These are phyloP conservation scores for Branchipolynoe longqiensis DNA, from an alignment of 2,888 invertebrate genomes.

Conservation along the genomic window DNA sequence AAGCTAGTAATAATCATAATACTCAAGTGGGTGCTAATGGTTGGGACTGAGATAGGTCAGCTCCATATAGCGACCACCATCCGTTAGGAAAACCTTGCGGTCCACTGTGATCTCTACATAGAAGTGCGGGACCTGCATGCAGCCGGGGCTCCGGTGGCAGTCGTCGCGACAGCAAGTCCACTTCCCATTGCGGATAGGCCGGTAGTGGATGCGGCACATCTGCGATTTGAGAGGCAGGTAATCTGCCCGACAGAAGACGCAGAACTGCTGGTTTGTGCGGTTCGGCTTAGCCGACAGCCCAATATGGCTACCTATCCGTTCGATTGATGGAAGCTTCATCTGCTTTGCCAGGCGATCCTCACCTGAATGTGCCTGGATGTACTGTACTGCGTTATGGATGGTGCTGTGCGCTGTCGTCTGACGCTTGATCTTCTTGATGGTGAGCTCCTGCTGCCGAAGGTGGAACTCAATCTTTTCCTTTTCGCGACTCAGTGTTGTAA, in stretches of 20 bases:
- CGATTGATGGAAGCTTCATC: constrained; percentile 63
- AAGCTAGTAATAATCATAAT: too few species aligned
- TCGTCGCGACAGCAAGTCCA: constrained; percentile 68
- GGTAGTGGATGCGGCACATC: constrained; percentile 64
- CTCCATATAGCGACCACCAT: constrained; percentile 66
- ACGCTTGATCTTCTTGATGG: constrained; percentile 67
- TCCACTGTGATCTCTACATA: constrained; percentile 67
- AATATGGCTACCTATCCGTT: constrained; percentile 54
- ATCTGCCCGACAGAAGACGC: constrained; percentile 66
- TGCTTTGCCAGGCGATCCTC: background rate
- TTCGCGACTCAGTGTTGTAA: constrained; percentile 62
- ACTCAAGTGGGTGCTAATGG: constrained; percentile 1
- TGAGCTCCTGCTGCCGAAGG: constrained; percentile 66
- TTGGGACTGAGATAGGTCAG: constrained; percentile 53
- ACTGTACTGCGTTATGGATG: constrained; percentile 51
- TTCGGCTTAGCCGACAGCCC: constrained; percentile 46
- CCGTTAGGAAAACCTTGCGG: constrained; percentile 64
- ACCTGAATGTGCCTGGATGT: constrained; percentile 22
- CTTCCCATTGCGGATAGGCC: constrained; percentile 63
- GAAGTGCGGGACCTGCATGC: constrained; percentile 66
- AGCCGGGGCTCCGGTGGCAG: constrained; percentile 65
- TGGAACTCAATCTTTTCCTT: constrained; percentile 68
- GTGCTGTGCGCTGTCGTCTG: constrained; percentile 48
- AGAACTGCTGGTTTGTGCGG: constrained; percentile 61
- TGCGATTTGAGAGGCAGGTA: constrained; percentile 62